phyloP scores from a whole-genome alignment of 2,888 invertebrate genomes.

The Leucania comma region DNA sequence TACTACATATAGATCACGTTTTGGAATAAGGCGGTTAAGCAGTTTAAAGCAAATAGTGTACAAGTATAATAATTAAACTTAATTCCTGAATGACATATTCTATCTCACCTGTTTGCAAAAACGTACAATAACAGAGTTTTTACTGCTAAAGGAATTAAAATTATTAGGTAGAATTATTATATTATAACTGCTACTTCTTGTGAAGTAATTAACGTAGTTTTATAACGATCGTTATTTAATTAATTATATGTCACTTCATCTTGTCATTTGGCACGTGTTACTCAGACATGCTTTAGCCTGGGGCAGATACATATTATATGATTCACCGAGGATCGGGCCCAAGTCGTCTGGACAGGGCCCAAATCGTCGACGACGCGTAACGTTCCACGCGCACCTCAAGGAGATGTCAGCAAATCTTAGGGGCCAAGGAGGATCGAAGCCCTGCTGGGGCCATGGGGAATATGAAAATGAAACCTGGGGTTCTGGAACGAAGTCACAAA shows the following conservation, averaged over 20 bases:
- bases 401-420: too few species aligned
- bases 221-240: conserved; percentile 32
- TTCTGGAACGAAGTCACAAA: too few species aligned
- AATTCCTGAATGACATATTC: background rate
- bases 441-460: too few species aligned
- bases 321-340: too few species aligned
- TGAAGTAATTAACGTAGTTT: conserved; percentile 65
- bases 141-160: conserved; percentile 40
- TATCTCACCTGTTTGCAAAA: background rate
- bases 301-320: too few species aligned
- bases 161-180: conserved; percentile 40
- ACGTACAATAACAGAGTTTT: conserved; percentile 12
- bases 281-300: background rate
- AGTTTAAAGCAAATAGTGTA: background rate
- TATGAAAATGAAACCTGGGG: too few species aligned
- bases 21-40: too few species aligned
- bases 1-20: too few species aligned
- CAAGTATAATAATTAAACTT: background rate
- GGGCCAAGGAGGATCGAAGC: too few species aligned
- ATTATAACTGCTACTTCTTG: conserved; percentile 56
- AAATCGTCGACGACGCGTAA: too few species aligned
- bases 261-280: conserved; percentile 37
- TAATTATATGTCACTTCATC: conserved; percentile 15
- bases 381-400: too few species aligned
- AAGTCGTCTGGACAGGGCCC: too few species aligned